Conservation (phyloP, 2,888 invertebrate species). For the Lasioglossum morio region DNA sequence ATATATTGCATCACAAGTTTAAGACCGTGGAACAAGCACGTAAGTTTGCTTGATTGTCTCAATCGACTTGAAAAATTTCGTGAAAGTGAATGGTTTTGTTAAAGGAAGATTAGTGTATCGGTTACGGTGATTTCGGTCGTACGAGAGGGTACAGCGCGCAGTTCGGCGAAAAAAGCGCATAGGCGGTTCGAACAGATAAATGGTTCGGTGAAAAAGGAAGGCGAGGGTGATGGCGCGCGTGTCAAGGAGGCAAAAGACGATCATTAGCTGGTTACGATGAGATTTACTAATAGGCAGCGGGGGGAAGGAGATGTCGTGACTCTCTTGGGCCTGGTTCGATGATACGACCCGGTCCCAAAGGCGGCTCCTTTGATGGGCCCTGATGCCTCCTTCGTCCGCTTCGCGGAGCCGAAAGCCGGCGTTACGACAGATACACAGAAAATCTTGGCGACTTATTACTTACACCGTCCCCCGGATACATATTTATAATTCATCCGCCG, state of each 20-base stretch:
- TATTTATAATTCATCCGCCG: slow-evolving; percentile 57
- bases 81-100: too few relatives aligned
- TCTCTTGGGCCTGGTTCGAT: slow-evolving; percentile 72
- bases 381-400: slow-evolving; percentile 72
- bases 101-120: background rate
- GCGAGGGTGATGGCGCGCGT: slow-evolving; percentile 35
- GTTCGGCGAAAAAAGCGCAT: slow-evolving; percentile 6
- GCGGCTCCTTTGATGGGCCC: slow-evolving; percentile 81
- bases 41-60: too few relatives aligned
- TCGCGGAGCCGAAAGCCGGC: slow-evolving; percentile 70
- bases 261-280: slow-evolving; percentile 81
- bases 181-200: slow-evolving; percentile 6
- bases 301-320: slow-evolving; percentile 80
- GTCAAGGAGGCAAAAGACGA: slow-evolving; percentile 67
- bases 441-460: slow-evolving; percentile 66
- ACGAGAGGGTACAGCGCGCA: background rate
- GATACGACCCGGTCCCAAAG: slow-evolving; percentile 74
- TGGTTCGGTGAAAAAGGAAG: slow-evolving; percentile 33
- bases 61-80: too few relatives aligned
- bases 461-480: slow-evolving; percentile 52
- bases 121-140: background rate
- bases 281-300: slow-evolving; percentile 81
- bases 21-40: too few relatives aligned
- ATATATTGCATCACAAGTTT: too few relatives aligned
- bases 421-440: slow-evolving; percentile 74